A percentile compares a stretch with the other conserved stretches of the same genome.
phyloP scores from a whole-genome alignment of 2,113 vertebrate genomes.

The Petroica traversi region DNA sequence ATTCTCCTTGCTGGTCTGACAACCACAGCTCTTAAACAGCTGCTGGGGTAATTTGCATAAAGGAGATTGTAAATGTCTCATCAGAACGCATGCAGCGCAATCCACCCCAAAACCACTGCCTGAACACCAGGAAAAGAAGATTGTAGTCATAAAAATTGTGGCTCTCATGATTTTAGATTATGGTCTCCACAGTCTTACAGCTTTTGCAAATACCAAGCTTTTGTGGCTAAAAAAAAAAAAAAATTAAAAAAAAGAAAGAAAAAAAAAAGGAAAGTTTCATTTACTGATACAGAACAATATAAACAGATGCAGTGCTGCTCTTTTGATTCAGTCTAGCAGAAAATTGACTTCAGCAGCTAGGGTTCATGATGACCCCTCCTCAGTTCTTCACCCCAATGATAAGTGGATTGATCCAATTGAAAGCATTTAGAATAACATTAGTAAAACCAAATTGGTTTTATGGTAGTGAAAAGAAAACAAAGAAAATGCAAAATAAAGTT shows the following conservation, averaged over 20 bases:
- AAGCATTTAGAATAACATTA: not conserved
- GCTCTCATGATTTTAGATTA: slow-evolving; percentile 67
- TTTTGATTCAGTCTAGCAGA: slow-evolving; percentile 58
- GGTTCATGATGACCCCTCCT: slow-evolving; percentile 30
- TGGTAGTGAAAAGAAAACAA: slow-evolving; percentile 30
- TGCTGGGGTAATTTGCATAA: slow-evolving; percentile 70
- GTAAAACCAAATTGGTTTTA: not conserved
- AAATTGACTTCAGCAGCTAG: slow-evolving; percentile 52
- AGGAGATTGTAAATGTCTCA: slow-evolving; percentile 68
- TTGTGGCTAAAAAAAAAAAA: not conserved
- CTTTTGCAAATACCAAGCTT: slow-evolving; percentile 49
- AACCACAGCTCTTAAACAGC: slow-evolving; percentile 68
- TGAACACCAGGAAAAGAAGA: slow-evolving; percentile 67
- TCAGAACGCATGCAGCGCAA: slow-evolving; percentile 61
- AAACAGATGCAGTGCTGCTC: slow-evolving; percentile 27
- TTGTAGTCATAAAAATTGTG: slow-evolving; percentile 69
- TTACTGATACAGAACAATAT: slow-evolving; percentile 27
- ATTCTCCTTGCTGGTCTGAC: slow-evolving; percentile 68
- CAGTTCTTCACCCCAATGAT: not conserved
- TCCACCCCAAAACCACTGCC: slow-evolving; percentile 67
- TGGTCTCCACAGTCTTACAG: slow-evolving; percentile 59
- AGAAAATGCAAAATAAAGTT: slow-evolving; percentile 35
- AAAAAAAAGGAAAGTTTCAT: not conserved
- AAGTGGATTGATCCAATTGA: slow-evolving; percentile 11
- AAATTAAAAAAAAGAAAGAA: not conserved